Conservation (phyloP, 2,113 vertebrate species). For the Albula goreensis region DNA sequence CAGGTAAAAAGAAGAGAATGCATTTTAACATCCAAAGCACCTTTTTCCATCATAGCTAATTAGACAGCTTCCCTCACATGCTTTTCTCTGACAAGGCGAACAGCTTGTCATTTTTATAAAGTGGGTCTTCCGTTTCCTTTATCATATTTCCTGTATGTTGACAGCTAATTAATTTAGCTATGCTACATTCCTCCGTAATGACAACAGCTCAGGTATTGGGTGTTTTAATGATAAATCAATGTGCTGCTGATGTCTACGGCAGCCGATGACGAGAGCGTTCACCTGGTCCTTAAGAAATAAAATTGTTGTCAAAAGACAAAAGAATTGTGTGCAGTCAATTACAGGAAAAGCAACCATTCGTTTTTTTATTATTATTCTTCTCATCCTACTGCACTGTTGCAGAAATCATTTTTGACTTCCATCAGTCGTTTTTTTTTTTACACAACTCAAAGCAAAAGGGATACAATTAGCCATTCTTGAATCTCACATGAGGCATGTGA, state of each 20-base stretch:
- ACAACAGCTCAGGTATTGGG: conserved; percentile 16
- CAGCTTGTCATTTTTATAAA: conserved; percentile 51
- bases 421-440: conserved; percentile 23
- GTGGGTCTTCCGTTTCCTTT: conserved; percentile 50
- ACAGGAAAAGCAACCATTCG: conserved; percentile 4
- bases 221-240: conserved; percentile 33
- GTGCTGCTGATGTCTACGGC: conserved; percentile 36
- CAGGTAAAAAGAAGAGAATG: neutral
- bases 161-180: conserved; percentile 62
- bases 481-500: neutral
- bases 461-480: neutral
- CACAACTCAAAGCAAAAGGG: conserved; percentile 15
- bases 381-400: neutral
- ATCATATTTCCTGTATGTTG: conserved; percentile 48
- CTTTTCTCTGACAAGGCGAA: conserved; percentile 33
- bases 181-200: conserved; percentile 40
- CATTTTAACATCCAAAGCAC: conserved; percentile 29
- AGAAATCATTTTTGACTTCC: conserved; percentile 19
- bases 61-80: conserved; percentile 23
- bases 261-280: conserved; percentile 33
- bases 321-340: conserved; percentile 17
- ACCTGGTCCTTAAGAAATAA: conserved; percentile 9
- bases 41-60: conserved; percentile 24
- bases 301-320: conserved; percentile 28
- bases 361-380: neutral